Evolutionary conservation across 2,888 invertebrate genomes (phyloP).

Genomic region (Ochropleura leucogaster): DNA sequence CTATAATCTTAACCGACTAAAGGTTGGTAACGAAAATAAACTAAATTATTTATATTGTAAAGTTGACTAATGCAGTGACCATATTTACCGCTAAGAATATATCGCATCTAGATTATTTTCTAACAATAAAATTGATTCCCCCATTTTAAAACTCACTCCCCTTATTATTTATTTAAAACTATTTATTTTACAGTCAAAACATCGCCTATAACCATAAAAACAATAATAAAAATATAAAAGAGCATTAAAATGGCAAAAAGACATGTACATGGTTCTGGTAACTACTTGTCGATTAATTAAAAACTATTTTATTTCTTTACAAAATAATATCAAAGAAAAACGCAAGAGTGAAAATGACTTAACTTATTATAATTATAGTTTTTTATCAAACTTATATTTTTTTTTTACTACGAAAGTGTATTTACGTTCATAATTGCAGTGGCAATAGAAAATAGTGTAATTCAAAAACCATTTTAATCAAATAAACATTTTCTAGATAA

Average conservation of each 20-base stretch:
- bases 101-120: no score
- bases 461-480: not conserved
- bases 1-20: constrained; percentile 4
- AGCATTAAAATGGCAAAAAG: constrained; percentile 65
- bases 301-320: constrained; percentile 61
- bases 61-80: not conserved
- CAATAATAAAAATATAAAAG: constrained; percentile 59
- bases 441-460: not conserved
- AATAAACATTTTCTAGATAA: not conserved
- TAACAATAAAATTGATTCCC: no score
- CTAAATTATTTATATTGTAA: constrained; percentile 8
- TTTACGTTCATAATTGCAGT: not conserved
- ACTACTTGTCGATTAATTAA: constrained; percentile 58
- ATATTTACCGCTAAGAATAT: no score
- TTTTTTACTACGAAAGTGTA: no score
- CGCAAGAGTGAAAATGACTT: constrained; percentile 21
- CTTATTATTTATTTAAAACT: not conserved
- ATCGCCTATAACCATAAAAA: constrained; percentile 27
- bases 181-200: constrained; percentile 21
- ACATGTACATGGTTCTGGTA: constrained; percentile 65
- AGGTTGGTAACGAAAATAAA: constrained; percentile 34
- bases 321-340: constrained; percentile 59
- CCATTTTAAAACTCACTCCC: not conserved
- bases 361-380: not conserved
- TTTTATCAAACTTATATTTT: not conserved